Conservation (phyloP, 1,140 invertebrate species). For the Drosophila tsacasi region DNA sequence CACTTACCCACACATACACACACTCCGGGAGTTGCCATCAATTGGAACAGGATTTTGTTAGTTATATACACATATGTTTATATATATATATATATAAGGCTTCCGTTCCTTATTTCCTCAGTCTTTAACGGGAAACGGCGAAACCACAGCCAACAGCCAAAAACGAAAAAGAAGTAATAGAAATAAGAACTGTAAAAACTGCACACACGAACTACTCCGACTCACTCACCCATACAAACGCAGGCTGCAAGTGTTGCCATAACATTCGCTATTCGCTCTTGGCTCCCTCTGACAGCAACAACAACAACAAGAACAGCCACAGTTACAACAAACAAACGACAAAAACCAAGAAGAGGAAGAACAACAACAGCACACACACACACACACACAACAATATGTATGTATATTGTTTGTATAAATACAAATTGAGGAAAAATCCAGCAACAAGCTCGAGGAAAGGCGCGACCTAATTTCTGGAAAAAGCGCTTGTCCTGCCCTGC, state of each 20-base stretch:
- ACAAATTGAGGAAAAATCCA: slow-evolving; percentile 18
- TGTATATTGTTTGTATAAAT: slow-evolving; percentile 7
- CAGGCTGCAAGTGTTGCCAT: slow-evolving; percentile 59
- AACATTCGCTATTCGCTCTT: slow-evolving; percentile 37
- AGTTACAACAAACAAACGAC: slow-evolving; percentile 26
- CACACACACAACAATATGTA: slow-evolving; percentile 1
- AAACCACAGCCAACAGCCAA: neutral
- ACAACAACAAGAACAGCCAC: slow-evolving; percentile 8
- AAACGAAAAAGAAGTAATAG: slow-evolving; percentile 2
- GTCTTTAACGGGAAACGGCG: slow-evolving; percentile 3
- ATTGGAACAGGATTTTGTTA: slow-evolving; percentile 25
- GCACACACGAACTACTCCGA: slow-evolving; percentile 6
- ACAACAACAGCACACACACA: slow-evolving; percentile 23
- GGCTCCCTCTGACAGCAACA: slow-evolving; percentile 26
- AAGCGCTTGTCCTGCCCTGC: slow-evolving; percentile 37
- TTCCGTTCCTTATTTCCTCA: slow-evolving; percentile 16
- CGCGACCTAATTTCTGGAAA: slow-evolving; percentile 76
- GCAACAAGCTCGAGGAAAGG: slow-evolving; percentile 39
- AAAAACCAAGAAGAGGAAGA: neutral
- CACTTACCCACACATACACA: slow-evolving; percentile 34
- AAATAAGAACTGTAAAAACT: slow-evolving; percentile 5
- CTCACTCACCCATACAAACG: slow-evolving; percentile 54
- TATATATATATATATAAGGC: slow-evolving; percentile 10
- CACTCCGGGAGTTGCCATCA: slow-evolving; percentile 27
- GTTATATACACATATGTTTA: slow-evolving; percentile 12